Conservation (phyloP, 2,888 invertebrate genomes). For the Brenthis ino region DNA sequence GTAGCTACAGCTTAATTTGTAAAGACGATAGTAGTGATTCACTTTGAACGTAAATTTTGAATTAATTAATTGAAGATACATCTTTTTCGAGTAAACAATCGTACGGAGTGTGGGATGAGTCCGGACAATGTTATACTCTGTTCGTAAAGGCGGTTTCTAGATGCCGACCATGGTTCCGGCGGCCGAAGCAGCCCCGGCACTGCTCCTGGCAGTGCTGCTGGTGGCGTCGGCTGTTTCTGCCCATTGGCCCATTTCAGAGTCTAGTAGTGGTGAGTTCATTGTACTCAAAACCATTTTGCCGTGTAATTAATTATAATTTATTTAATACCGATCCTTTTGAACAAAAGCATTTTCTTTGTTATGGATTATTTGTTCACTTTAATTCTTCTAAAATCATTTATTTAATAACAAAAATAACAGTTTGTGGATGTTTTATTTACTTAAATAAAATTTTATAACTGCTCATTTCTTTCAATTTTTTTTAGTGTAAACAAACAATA, state of each 20-base stretch:
- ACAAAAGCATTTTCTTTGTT: too few relatives aligned
- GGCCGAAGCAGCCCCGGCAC: constrained; percentile 22
- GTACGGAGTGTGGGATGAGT: not conserved
- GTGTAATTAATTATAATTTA: too few relatives aligned
- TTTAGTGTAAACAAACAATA: too few relatives aligned
- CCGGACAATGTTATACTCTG: not conserved
- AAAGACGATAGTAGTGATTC: not conserved
- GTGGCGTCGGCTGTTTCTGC: constrained; percentile 28
- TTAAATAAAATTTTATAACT: too few relatives aligned
- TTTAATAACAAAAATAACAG: too few relatives aligned
- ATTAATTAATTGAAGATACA: not conserved
- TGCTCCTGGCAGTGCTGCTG: constrained; percentile 34
- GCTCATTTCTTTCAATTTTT: too few relatives aligned
- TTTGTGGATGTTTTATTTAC: too few relatives aligned
- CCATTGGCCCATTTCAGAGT: constrained; percentile 18
- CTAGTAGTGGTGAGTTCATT: constrained; percentile 25
- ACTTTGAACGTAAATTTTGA: not conserved
- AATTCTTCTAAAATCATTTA: too few relatives aligned
- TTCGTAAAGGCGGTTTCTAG: not conserved
- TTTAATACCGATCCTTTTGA: too few relatives aligned
- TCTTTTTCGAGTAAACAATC: not conserved
- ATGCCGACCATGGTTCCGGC: constrained; percentile 13
- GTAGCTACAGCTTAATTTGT: constrained; percentile 28
- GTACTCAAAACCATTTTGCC: too few relatives aligned
- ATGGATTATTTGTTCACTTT: too few relatives aligned